phyloP scores from a whole-genome alignment of 2,888 invertebrate genomes.

The Portevinia maculata region DNA sequence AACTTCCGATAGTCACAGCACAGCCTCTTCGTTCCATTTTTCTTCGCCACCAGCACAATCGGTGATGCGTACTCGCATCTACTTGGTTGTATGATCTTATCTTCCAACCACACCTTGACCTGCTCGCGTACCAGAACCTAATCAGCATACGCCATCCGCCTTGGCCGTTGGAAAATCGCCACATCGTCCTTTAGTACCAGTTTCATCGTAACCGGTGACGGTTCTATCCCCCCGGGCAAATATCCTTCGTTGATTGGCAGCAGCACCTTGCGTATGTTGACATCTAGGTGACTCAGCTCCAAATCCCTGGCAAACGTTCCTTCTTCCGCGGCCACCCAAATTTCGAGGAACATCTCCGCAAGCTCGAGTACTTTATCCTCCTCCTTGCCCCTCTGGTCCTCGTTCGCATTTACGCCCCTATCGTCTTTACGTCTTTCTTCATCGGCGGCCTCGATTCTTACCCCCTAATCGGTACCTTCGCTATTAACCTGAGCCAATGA shows the following conservation, averaged over 20 bases:
- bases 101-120: too few relatives aligned
- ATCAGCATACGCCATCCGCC: too few relatives aligned
- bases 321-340: constrained; percentile 15
- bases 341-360: neutral
- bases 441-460: neutral
- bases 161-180: too few relatives aligned
- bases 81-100: too few relatives aligned
- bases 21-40: too few relatives aligned
- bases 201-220: constrained; percentile 12
- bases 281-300: constrained; percentile 14
- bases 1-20: too few relatives aligned
- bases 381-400: neutral
- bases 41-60: too few relatives aligned
- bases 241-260: constrained; percentile 11
- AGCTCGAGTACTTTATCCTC: neutral
- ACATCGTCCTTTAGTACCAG: constrained; percentile 1
- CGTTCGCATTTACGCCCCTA: neutral
- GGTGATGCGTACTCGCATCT: too few relatives aligned
- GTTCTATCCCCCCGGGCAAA: constrained; percentile 5
- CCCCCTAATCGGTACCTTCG: neutral
- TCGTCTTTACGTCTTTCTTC: neutral
- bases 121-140: too few relatives aligned
- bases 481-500: neutral
- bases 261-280: constrained; percentile 16
- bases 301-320: constrained; percentile 9